Conservation (phyloP, 2,888 invertebrate genomes). For the Aphodius granarius region DNA sequence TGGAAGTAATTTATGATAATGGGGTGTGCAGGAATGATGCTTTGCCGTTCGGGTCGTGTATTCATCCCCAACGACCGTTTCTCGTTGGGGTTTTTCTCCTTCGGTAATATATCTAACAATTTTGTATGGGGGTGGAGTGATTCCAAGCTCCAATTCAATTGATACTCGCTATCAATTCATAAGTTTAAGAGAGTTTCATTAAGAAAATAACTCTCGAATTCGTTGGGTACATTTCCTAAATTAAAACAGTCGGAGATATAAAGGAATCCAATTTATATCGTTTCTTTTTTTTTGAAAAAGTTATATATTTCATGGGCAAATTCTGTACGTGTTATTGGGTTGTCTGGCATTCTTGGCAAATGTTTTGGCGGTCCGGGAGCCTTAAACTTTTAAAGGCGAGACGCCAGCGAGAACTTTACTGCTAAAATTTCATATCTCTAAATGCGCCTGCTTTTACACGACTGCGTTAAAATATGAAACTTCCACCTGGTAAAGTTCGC, state of each 20-base stretch:
- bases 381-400: neutral
- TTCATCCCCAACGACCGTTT: neutral
- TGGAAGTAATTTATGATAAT: neutral
- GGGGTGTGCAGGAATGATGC: too few species aligned
- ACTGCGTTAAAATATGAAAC: neutral
- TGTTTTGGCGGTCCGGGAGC: neutral
- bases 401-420: neutral
- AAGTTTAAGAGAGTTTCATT: neutral
- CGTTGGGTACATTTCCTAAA: neutral
- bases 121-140: neutral
- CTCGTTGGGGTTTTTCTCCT: too few species aligned
- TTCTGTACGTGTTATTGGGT: neutral
- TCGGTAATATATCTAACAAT: neutral
- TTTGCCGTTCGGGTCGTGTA: neutral
- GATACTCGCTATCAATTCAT: neutral
- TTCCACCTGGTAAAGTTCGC: neutral
- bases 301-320: neutral
- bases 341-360: neutral
- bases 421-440: neutral
- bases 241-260: neutral
- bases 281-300: neutral
- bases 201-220: neutral
- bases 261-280: neutral
- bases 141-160: neutral
- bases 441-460: neutral